phyloP scores from a whole-genome alignment of 1,140 invertebrate species.

The Arctopsyche grandis region DNA sequence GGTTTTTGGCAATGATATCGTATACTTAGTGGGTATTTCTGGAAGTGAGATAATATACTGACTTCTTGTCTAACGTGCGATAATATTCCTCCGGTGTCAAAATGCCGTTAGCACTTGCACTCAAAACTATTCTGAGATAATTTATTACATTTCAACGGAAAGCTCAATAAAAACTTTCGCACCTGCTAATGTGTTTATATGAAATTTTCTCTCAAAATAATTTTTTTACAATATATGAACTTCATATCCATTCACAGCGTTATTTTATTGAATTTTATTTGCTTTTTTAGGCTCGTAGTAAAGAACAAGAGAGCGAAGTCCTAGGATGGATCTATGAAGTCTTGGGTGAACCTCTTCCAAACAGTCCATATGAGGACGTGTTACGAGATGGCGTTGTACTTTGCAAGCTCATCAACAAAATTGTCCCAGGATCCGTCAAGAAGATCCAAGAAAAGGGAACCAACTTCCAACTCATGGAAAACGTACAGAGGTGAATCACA shows the following conservation, averaged over 20 bases:
- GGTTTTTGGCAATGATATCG: slow-evolving; percentile 51
- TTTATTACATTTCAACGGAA: too few relatives aligned
- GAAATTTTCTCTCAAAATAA: too few relatives aligned
- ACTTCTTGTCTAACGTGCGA: slow-evolving; percentile 11
- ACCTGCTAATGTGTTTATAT: too few relatives aligned
- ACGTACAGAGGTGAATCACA: slow-evolving; percentile 80
- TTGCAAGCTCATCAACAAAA: slow-evolving; percentile 95
- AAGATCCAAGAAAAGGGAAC: slow-evolving; percentile 96
- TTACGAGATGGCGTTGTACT: slow-evolving; percentile 92
- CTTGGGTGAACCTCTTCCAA: slow-evolving; percentile 86
- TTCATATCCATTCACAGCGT: too few relatives aligned
- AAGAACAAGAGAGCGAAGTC: slow-evolving; percentile 91
- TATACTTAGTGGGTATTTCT: slow-evolving; percentile 51
- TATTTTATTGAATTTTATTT: too few relatives aligned
- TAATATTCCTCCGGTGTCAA: slow-evolving; percentile 17
- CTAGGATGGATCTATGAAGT: slow-evolving; percentile 91
- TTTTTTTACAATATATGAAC: too few relatives aligned
- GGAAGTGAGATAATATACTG: slow-evolving; percentile 49
- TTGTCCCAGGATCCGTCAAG: slow-evolving; percentile 92
- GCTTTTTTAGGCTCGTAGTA: slow-evolving; percentile 83
- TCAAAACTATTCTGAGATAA: not conserved
- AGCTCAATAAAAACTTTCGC: too few relatives aligned
- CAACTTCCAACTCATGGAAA: slow-evolving; percentile 99
- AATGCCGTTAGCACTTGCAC: slow-evolving; percentile 16
- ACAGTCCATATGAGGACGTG: slow-evolving; percentile 88